Conservation (phyloP, 1,140 invertebrate genomes). For the Cylas formicarius region DNA sequence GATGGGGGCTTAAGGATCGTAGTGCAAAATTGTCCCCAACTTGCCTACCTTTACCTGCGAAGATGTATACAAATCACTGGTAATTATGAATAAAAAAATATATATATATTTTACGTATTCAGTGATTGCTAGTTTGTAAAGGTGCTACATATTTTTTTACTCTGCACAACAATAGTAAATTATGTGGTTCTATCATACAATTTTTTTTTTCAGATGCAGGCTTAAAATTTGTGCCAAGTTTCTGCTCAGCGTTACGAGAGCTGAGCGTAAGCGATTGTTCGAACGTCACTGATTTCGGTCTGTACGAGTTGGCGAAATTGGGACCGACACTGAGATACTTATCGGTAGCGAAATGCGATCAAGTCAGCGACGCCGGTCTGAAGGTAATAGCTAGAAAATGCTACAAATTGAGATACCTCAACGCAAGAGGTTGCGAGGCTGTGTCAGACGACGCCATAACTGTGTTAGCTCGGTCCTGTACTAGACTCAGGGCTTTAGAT, state of each 20-base stretch:
- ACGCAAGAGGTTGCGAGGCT: conserved; percentile 84
- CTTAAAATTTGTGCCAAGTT: conserved; percentile 74
- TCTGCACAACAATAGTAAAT: too few relatives aligned
- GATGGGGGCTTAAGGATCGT: conserved; percentile 76
- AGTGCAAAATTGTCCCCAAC: conserved; percentile 76
- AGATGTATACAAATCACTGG: conserved; percentile 79
- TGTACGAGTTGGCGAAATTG: conserved; percentile 82
- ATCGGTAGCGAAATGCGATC: conserved; percentile 83
- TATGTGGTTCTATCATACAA: too few relatives aligned
- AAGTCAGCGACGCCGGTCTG: conserved; percentile 74
- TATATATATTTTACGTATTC: too few relatives aligned
- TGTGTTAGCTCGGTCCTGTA: conserved; percentile 73
- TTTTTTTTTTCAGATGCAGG: conserved; percentile 55
- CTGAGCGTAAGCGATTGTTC: conserved; percentile 85
- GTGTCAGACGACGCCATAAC: conserved; percentile 84
- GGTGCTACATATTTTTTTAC: too few relatives aligned
- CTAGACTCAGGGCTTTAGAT: conserved; percentile 74
- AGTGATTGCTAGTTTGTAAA: too few relatives aligned
- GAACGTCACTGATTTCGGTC: conserved; percentile 82
- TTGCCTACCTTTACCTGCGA: conserved; percentile 81
- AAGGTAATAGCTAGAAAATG: conserved; percentile 82
- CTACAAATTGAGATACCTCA: conserved; percentile 83
- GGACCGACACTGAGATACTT: conserved; percentile 77
- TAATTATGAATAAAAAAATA: conserved; percentile 43
- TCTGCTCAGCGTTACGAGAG: conserved; percentile 75